phyloP scores from a whole-genome alignment of 2,113 vertebrate genomes.

The Pipa parva region DNA sequence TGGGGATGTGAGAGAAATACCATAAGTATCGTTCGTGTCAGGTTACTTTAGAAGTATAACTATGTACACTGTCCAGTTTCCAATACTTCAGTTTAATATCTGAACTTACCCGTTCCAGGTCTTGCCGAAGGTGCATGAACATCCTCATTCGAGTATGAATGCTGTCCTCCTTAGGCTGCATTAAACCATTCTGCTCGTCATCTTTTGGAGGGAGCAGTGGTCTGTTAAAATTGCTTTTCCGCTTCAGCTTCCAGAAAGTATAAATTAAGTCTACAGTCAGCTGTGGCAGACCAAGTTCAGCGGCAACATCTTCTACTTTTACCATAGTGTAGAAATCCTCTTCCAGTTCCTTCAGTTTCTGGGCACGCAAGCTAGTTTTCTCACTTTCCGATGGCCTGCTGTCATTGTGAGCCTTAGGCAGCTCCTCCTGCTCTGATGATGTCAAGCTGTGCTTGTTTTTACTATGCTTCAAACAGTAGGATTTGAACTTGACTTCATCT shows the following conservation, averaged over 20 bases:
- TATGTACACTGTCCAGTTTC: neutral
- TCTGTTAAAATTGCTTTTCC: constrained; percentile 90
- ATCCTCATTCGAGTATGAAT: constrained; percentile 96
- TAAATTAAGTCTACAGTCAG: constrained; percentile 85
- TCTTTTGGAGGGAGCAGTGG: constrained; percentile 89
- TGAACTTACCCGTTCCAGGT: constrained; percentile 87
- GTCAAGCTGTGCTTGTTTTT: constrained; percentile 68
- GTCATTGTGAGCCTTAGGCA: constrained; percentile 67
- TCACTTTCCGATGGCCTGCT: constrained; percentile 74
- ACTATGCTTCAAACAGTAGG: constrained; percentile 94
- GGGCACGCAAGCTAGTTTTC: constrained; percentile 82
- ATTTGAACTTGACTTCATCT: constrained; percentile 96
- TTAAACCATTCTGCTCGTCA: constrained; percentile 83
- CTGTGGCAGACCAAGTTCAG: constrained; percentile 69
- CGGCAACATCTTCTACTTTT: constrained; percentile 76
- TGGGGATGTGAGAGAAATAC: too few species aligned
- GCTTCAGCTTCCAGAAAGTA: constrained; percentile 97
- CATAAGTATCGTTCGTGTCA: too few species aligned
- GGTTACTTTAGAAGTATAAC: too few species aligned
- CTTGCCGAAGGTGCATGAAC: constrained; percentile 98
- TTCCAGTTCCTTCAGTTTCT: constrained; percentile 90
- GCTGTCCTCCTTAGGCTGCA: constrained; percentile 89
- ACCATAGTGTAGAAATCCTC: constrained; percentile 89
- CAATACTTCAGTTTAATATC: neutral
- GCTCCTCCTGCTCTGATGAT: constrained; percentile 53